Evolutionary conservation across 2,113 vertebrate species (phyloP), one percentile per base, ranked within the genome.

Genomic region (Notothenia rossii): DNA sequence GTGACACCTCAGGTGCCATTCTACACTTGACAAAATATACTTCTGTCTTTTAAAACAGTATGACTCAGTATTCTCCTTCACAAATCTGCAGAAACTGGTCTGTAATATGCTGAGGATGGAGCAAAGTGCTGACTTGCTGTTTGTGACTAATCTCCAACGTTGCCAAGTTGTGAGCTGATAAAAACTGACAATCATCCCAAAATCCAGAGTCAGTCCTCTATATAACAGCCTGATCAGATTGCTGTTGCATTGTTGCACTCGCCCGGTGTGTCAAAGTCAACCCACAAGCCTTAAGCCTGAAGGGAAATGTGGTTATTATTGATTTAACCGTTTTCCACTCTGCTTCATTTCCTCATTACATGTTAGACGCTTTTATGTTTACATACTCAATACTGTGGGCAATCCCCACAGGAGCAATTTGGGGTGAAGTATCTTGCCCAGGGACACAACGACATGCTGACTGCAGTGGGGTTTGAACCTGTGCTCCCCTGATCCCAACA

Each of bases 241-340:
- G 71, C 69, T 20, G 1, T 48, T 1, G 12, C 33, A 18, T 49
- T 70, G 77, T 49, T 46, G 29, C 33, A 17, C 65, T 22, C 13
- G 40, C 40, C 49, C n/a, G 36, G 11, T 9, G 33, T 70, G 81
- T 81, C 79, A 88, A 92, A 86, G 88, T 91, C 86, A 83, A 80
- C 58, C 69, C 68, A 10, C 63, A 48, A 22, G 75, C 72, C 73
- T 68, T 70, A 64, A 87, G 77, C 81, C 75, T 15, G 54, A 82
- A 76, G 40, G 77, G 76, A 86, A 76, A 86, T 10, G 63, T 25
- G 60, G 70, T 60, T 84, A 81, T 87, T 81, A 91, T 88, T 66
- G 83, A 92, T 92, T 90, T 79, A 85, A 89, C 88, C 84, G 69
- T 88, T 88, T 90, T 85, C 90, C 81, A 68, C 82, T 83, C 75